phyloP scores from a whole-genome alignment of 2,113 vertebrate genomes.

The Atrichornis clamosus region DNA sequence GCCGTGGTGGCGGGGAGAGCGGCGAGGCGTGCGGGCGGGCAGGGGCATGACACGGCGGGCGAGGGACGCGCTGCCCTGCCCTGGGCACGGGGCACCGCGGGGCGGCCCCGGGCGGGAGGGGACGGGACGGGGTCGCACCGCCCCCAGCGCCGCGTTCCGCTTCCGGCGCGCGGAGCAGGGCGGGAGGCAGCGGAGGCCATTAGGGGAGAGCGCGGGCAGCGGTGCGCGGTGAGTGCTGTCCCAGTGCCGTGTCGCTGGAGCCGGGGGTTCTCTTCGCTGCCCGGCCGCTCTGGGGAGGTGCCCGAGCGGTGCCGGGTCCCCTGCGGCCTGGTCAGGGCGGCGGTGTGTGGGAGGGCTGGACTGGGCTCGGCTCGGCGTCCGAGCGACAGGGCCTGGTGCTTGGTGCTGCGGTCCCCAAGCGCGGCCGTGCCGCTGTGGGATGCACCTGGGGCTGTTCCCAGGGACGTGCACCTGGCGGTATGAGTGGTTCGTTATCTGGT shows the following conservation, averaged over 20 bases:
- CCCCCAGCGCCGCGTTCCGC: neutral
- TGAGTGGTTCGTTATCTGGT: accelerated
- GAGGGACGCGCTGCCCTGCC: neutral
- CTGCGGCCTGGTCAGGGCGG: neutral
- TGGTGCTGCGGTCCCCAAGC: neutral
- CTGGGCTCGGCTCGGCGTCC: neutral
- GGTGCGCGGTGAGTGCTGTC: neutral
- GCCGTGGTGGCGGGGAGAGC: too few species aligned
- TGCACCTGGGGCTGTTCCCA: accelerated
- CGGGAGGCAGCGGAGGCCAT: conserved; percentile 34
- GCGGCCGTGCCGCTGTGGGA: accelerated
- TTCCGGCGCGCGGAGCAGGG: conserved; percentile 31
- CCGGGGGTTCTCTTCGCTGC: accelerated
- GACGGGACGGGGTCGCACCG: neutral
- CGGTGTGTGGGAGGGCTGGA: neutral
- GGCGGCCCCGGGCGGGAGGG: neutral
- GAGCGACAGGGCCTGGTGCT: neutral
- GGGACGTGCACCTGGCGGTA: accelerated
- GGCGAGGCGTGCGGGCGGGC: too few species aligned
- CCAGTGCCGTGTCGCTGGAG: accelerated
- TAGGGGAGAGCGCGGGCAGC: neutral
- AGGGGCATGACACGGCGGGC: neutral
- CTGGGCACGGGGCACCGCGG: neutral
- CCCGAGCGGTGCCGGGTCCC: neutral
- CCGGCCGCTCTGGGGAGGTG: accelerated